Conservation (phyloP, 2,113 vertebrate species). For the Tapirus terrestris region DNA sequence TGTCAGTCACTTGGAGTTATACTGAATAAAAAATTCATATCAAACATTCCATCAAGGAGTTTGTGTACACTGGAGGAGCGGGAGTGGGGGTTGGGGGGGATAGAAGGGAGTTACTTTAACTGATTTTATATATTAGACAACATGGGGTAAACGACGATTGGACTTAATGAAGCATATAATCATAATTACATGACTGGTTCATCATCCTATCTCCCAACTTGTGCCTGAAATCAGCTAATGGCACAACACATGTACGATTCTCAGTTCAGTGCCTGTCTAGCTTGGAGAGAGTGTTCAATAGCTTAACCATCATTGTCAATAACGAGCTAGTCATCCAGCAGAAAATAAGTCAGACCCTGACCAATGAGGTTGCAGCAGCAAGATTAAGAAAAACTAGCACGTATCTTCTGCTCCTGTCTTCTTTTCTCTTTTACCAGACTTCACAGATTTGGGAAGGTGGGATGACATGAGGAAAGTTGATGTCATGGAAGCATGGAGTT, state of each 20-base stretch:
- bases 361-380: fast-evolving
- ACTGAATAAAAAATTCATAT: conserved; percentile 41
- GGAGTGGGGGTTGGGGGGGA: no score
- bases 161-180: conserved; percentile 41
- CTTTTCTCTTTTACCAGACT: not conserved
- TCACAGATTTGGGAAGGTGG: not conserved
- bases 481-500: fast-evolving
- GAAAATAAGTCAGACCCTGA: not conserved
- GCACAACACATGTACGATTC: fast-evolving
- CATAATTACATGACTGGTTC: conserved; percentile 44
- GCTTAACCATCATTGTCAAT: not conserved
- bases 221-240: conserved; percentile 19
- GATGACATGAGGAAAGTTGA: not conserved
- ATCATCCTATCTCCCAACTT: not conserved
- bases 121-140: conserved; percentile 38
- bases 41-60: conserved; percentile 8
- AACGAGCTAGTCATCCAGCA: not conserved
- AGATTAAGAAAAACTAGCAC: not conserved
- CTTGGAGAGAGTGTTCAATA: not conserved
- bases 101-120: not conserved
- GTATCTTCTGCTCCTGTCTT: fast-evolving
- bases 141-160: not conserved
- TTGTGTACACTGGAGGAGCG: not conserved
- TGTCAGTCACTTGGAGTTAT: conserved; percentile 52
- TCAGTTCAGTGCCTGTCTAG: not conserved